Evolutionary conservation across 92 coral and sea anemone species (phyloP).

Genomic region (Montipora capitata): DNA sequence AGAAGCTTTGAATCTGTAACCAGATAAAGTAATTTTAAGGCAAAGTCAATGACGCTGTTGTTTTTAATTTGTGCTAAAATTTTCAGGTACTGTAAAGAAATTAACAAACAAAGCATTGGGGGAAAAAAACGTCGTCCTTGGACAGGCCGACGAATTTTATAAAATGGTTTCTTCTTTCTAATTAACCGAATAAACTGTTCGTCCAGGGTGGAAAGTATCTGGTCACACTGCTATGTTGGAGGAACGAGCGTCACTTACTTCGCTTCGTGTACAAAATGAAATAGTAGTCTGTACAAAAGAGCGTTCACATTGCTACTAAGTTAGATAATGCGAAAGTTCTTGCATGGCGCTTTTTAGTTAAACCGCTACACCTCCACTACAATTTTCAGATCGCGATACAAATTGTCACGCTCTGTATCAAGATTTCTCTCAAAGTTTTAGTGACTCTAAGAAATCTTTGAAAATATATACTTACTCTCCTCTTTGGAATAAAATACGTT

Average conservation of each 20-base stretch:
- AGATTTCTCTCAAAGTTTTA: slow-evolving; percentile 55
- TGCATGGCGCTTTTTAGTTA: not conserved
- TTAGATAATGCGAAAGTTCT: not conserved
- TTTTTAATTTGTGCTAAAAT: too few relatives aligned
- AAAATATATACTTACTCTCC: slow-evolving; percentile 90
- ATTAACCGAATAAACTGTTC: not conserved
- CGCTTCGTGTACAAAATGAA: slow-evolving; percentile 1
- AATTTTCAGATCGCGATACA: slow-evolving; percentile 47
- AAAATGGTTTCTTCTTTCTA: not conserved
- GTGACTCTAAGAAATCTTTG: slow-evolving; percentile 83
- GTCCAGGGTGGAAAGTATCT: not conserved
- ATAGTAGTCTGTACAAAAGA: slow-evolving; percentile 12
- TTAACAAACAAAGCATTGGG: not conserved
- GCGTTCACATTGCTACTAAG: not conserved
- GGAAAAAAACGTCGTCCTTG: not conserved
- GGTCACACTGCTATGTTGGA: not conserved
- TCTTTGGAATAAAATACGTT: slow-evolving; percentile 92
- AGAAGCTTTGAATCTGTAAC: slow-evolving; percentile 18
- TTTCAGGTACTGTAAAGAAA: too few relatives aligned
- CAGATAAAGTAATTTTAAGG: slow-evolving; percentile 4
- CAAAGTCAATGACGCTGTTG: slow-evolving; percentile 25
- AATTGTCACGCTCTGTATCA: slow-evolving; percentile 45
- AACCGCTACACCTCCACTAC: slow-evolving; percentile 37
- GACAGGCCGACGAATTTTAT: not conserved
- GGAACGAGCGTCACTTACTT: slow-evolving; percentile 13